Percentiles rank a stretch among this genome's conserved stretches.
These are phyloP conservation scores for Perizoma affinitatum DNA, from an alignment of 2,888 invertebrate species.

Conservation along the genomic window DNA sequence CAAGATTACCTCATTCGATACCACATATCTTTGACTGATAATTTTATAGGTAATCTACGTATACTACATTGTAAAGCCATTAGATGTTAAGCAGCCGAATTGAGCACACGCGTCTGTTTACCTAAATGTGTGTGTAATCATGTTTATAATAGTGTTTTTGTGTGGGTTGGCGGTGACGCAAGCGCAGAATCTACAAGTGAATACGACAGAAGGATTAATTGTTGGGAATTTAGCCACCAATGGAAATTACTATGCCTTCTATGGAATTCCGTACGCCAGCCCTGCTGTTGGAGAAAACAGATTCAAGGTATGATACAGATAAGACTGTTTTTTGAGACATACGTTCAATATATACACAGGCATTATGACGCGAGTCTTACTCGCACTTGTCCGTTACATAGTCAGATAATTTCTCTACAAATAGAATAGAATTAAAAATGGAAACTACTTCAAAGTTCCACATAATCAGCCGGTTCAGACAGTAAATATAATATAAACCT, in stretches of 20 bases:
- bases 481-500: neutral
- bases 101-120: conserved; percentile 23
- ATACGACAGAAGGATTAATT: conserved; percentile 63
- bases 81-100: conserved; percentile 12
- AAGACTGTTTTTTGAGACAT: neutral
- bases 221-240: conserved; percentile 51
- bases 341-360: too few species aligned
- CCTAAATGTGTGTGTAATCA: conserved; percentile 30
- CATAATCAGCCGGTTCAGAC: too few species aligned
- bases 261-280: conserved; percentile 69
- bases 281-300: conserved; percentile 54
- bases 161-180: conserved; percentile 42
- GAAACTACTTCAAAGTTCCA: too few species aligned
- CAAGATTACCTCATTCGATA: conserved; percentile 45
- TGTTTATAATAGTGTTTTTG: conserved; percentile 41
- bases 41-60: conserved; percentile 14
- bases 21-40: conserved; percentile 45
- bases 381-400: too few species aligned
- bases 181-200: conserved; percentile 57
- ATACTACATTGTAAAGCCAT: conserved; percentile 13
- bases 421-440: too few species aligned
- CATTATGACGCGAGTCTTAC: too few species aligned
- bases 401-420: too few species aligned
- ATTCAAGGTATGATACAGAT: conserved; percentile 56
- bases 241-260: conserved; percentile 60